phyloP scores from a whole-genome alignment of 2,888 invertebrate species.

The Keiferia lycopersicella region DNA sequence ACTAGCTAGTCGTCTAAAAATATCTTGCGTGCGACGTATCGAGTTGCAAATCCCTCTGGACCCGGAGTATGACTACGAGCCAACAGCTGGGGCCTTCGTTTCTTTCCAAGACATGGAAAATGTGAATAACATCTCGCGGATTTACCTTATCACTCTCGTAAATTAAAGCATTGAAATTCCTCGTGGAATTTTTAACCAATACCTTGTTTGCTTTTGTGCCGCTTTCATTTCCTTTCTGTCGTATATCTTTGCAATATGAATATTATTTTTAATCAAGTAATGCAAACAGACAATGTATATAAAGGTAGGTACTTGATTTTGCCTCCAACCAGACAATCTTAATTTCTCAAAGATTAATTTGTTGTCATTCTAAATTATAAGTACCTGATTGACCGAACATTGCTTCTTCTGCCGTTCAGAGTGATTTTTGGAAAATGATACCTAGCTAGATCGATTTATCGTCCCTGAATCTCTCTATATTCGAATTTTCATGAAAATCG shows the following conservation, averaged over 20 bases:
- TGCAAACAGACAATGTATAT: background rate
- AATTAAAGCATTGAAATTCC: conserved; percentile 25
- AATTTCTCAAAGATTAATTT: background rate
- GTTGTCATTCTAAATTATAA: no score
- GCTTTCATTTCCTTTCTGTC: conserved; percentile 19
- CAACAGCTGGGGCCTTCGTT: background rate
- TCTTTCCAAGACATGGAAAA: conserved; percentile 16
- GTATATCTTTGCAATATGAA: conserved; percentile 1
- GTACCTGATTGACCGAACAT: no score
- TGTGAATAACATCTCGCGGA: conserved; percentile 17
- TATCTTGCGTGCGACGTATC: conserved; percentile 26
- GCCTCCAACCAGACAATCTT: background rate
- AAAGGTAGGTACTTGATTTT: no score
- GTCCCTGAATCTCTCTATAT: no score
- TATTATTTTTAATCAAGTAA: conserved; percentile 10
- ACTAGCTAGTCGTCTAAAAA: conserved; percentile 24
- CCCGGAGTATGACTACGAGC: conserved; percentile 4
- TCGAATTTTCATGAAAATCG: no score
- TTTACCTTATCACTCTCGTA: conserved; percentile 19
- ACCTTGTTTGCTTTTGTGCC: conserved; percentile 6
- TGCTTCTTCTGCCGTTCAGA: no score
- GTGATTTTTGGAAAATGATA: no score
- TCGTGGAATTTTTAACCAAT: conserved; percentile 11
- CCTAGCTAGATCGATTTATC: no score
- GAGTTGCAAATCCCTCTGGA: conserved; percentile 25